phyloP scores from a whole-genome alignment of 2,888 invertebrate species.

The Fissipunctia ypsillon region DNA sequence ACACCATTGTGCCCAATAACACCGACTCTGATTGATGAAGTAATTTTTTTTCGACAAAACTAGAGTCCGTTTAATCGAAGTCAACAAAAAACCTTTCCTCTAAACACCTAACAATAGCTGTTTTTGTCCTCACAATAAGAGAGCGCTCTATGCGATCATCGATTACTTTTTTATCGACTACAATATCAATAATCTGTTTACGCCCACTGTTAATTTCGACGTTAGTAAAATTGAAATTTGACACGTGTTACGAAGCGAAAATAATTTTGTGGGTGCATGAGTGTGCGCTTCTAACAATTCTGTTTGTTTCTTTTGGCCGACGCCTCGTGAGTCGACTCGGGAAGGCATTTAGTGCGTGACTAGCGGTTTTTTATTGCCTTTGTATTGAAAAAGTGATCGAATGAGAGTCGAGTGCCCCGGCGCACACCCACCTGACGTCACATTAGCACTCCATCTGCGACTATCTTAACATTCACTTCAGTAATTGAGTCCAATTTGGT shows the following conservation, averaged over 20 bases:
- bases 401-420: constrained; percentile 57
- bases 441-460: constrained; percentile 72
- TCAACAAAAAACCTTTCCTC: constrained; percentile 77
- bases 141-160: constrained; percentile 86
- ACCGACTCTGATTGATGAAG: constrained; percentile 89
- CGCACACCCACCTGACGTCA: constrained; percentile 77
- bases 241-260: constrained; percentile 90
- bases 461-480: constrained; percentile 75
- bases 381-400: constrained; percentile 85
- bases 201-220: constrained; percentile 90
- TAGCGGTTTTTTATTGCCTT: constrained; percentile 88
- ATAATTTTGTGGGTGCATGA: constrained; percentile 89
- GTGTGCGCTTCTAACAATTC: constrained; percentile 85
- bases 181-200: constrained; percentile 90
- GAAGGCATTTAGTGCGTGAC: constrained; percentile 89
- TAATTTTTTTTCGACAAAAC: constrained; percentile 83
- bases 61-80: constrained; percentile 82
- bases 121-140: constrained; percentile 83
- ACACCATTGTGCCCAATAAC: constrained; percentile 87
- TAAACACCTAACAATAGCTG: constrained; percentile 86
- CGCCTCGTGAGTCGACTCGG: constrained; percentile 78
- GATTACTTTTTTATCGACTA: constrained; percentile 89
- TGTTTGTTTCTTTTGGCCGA: constrained; percentile 89
- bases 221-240: constrained; percentile 89
- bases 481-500: constrained; percentile 84